Evolutionary conservation across 2,888 invertebrate species (phyloP).

Genomic region (Ophioninae sp.): DNA sequence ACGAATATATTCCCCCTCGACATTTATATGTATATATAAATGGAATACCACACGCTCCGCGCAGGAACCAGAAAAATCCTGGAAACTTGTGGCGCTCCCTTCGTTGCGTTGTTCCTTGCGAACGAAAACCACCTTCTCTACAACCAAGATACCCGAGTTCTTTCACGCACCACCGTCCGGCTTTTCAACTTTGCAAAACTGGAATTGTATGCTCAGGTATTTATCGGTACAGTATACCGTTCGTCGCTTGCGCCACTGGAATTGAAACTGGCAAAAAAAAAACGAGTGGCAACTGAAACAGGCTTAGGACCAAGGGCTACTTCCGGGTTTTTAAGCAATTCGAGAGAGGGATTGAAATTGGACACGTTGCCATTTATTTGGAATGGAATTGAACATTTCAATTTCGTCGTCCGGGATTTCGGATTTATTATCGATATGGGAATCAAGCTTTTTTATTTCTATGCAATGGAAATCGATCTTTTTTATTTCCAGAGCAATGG

Average conservation of each 20-base stretch:
- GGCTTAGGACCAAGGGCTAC: neutral
- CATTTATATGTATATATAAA: constrained; percentile 11
- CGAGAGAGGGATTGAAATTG: too few species aligned
- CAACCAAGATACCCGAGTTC: constrained; percentile 7
- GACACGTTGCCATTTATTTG: too few species aligned
- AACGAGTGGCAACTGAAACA: neutral
- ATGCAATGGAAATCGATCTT: too few species aligned
- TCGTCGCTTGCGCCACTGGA: neutral
- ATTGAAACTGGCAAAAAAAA: neutral
- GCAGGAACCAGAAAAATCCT: constrained; percentile 38
- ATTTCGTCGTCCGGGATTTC: too few species aligned
- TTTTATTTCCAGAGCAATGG: too few species aligned
- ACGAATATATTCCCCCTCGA: constrained; percentile 27
- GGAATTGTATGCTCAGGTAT: constrained; percentile 9
- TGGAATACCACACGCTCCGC: constrained; percentile 2
- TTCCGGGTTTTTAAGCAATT: neutral
- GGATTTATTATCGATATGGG: too few species aligned
- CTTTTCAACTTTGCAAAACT: constrained; percentile 39
- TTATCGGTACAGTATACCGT: neutral
- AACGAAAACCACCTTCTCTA: constrained; percentile 2
- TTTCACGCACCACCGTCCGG: constrained; percentile 40
- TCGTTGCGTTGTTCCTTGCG: neutral
- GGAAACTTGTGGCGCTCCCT: constrained; percentile 38
- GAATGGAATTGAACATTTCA: too few species aligned
- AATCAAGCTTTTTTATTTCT: too few species aligned